phyloP scores from a whole-genome alignment of 2,113 vertebrate genomes.

The Campylomormyrus numenius region DNA sequence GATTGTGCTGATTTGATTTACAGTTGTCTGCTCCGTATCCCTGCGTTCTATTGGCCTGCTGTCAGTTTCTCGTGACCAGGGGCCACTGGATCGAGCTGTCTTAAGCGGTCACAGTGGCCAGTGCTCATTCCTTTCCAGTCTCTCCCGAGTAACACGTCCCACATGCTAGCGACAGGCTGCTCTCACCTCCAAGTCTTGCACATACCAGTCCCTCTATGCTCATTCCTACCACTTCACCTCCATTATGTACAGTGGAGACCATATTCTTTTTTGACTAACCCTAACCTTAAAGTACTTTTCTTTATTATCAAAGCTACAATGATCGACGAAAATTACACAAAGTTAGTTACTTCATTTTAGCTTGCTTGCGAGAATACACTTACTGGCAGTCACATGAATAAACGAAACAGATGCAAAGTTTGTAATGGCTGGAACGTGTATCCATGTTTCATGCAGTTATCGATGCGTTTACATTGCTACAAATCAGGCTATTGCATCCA shows the following conservation, averaged over 20 bases:
- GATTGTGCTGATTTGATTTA: slow-evolving; percentile 30
- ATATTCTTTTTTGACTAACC: neutral
- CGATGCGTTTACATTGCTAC: neutral
- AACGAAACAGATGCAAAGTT: neutral
- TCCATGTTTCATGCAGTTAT: neutral
- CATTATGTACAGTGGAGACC: neutral
- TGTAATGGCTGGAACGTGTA: neutral
- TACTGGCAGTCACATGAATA: neutral
- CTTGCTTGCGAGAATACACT: neutral
- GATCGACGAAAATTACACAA: neutral
- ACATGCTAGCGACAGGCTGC: slow-evolving; percentile 5
- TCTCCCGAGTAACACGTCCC: slow-evolving; percentile 26
- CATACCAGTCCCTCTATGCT: neutral
- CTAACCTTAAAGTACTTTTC: neutral
- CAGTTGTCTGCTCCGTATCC: neutral
- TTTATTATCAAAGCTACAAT: neutral
- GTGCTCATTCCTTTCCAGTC: neutral
- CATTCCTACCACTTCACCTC: neutral
- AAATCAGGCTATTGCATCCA: neutral
- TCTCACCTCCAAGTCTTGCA: neutral
- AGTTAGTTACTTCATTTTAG: neutral
- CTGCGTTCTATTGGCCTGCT: neutral
- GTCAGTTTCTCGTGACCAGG: neutral
- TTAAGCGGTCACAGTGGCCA: neutral
- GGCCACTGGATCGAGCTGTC: neutral